A percentile compares a stretch with the other conserved stretches of the same genome.
These are phyloP conservation scores for Apis cerana DNA, from an alignment of 1,140 invertebrate species.

Conservation along the genomic window DNA sequence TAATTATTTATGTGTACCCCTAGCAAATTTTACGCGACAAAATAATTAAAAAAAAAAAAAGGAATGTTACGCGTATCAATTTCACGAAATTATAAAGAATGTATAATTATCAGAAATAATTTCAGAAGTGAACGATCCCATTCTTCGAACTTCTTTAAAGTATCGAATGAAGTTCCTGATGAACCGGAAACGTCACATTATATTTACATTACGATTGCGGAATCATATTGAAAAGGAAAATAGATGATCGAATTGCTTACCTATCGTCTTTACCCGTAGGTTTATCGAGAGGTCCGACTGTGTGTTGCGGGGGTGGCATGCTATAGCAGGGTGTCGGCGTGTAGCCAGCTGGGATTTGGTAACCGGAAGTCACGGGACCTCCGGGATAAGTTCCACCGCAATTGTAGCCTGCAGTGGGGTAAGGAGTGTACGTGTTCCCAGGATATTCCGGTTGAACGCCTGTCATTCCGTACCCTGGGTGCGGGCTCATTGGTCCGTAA, in stretches of 20 bases:
- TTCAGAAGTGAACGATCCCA: background rate
- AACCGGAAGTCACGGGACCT: constrained; percentile 84
- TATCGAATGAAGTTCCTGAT: constrained; percentile 20
- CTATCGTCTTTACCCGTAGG: constrained; percentile 87
- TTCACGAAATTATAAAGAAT: no score
- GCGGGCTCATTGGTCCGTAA: constrained; percentile 90
- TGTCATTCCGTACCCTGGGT: constrained; percentile 90
- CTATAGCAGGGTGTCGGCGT: constrained; percentile 89
- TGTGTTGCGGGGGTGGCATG: constrained; percentile 89
- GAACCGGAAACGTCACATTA: constrained; percentile 46
- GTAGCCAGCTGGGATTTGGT: constrained; percentile 86
- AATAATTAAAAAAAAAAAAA: no score
- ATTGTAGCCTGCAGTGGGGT: constrained; percentile 85
- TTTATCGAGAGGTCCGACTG: constrained; percentile 88
- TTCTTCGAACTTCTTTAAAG: background rate
- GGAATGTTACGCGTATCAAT: no score
- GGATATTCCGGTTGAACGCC: constrained; percentile 89
- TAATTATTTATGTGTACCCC: no score
- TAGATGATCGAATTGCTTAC: constrained; percentile 81
- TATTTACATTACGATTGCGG: constrained; percentile 2
- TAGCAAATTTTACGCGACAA: no score
- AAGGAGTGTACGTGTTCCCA: constrained; percentile 87
- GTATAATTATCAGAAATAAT: no score
- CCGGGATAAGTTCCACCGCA: constrained; percentile 83
- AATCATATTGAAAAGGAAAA: background rate